Percentiles rank a stretch among this genome's conserved stretches.
Conservation (phyloP, 2,797 vertebrate species). For the Tamandua tetradactyla region DNA sequence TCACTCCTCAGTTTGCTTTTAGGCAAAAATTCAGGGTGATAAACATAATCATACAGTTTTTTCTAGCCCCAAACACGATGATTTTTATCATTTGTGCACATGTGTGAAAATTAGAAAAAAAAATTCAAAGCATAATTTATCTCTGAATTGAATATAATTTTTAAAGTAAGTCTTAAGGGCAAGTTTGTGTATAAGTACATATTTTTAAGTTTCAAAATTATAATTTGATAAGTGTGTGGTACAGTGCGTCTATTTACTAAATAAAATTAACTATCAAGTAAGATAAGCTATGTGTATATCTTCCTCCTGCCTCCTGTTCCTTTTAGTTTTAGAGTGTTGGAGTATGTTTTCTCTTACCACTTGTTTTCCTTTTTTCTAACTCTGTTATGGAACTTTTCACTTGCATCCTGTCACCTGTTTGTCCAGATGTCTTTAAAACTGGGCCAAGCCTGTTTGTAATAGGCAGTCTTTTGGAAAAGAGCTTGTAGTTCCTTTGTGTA, state of each 20-base stretch:
- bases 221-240: background rate
- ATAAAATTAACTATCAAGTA: background rate
- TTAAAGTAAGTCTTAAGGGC: background rate
- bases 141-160: background rate
- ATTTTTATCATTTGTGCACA: background rate
- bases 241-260: background rate
- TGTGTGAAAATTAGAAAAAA: background rate
- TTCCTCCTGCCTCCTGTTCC: background rate
- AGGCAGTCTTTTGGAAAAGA: background rate
- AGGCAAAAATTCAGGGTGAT: background rate
- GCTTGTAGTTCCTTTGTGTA: background rate
- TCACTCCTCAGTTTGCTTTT: background rate
- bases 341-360: background rate
- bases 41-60: background rate
- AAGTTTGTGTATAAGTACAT: background rate
- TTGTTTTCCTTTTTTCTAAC: background rate
- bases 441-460: background rate
- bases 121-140: background rate
- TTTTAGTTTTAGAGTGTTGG: background rate
- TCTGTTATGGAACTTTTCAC: background rate
- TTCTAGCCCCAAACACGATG: background rate
- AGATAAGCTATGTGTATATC: background rate
- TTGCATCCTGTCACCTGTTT: background rate
- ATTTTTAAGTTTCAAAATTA: background rate
- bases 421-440: background rate